These are phyloP conservation scores for Lithodes maja DNA, from an alignment of 2,888 invertebrate genomes.

Conservation along the genomic window DNA sequence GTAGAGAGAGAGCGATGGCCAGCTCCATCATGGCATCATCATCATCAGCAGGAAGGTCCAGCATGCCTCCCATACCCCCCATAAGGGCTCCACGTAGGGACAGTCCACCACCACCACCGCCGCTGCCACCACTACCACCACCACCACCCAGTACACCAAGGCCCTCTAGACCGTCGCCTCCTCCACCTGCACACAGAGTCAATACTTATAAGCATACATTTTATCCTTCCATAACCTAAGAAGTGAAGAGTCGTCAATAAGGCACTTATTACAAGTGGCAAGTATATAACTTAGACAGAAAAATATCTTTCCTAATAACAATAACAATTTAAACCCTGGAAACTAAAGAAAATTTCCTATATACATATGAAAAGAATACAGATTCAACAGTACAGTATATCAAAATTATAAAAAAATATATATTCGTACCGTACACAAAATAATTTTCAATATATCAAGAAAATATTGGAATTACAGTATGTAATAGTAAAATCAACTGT, in stretches of 20 bases:
- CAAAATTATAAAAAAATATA: not conserved
- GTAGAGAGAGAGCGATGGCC: constrained; percentile 94
- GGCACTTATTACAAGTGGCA: too few species aligned
- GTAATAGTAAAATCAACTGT: not conserved
- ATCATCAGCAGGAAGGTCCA: constrained; percentile 82
- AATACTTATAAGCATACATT: too few species aligned
- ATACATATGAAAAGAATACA: too few species aligned
- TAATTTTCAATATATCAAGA: too few species aligned
- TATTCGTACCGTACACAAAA: not conserved
- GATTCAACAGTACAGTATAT: not conserved
- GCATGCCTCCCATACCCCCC: constrained; percentile 60
- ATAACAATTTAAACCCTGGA: too few species aligned
- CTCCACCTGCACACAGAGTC: too few species aligned
- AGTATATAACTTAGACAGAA: too few species aligned
- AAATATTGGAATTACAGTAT: not conserved
- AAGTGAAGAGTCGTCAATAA: too few species aligned
- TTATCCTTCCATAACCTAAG: too few species aligned
- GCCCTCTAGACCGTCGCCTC: constrained; percentile 62
- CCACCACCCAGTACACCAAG: constrained; percentile 56
- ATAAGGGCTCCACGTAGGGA: constrained; percentile 54
- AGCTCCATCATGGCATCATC: constrained; percentile 98
- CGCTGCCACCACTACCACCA: constrained; percentile 58
- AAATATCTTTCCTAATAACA: too few species aligned
- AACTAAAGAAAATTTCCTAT: too few species aligned
- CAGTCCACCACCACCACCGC: constrained; percentile 52